Percentiles rank a stretch among this genome's conserved stretches.
phyloP scores from a whole-genome alignment of 2,113 vertebrate species.

The Hemiprocne comata region DNA sequence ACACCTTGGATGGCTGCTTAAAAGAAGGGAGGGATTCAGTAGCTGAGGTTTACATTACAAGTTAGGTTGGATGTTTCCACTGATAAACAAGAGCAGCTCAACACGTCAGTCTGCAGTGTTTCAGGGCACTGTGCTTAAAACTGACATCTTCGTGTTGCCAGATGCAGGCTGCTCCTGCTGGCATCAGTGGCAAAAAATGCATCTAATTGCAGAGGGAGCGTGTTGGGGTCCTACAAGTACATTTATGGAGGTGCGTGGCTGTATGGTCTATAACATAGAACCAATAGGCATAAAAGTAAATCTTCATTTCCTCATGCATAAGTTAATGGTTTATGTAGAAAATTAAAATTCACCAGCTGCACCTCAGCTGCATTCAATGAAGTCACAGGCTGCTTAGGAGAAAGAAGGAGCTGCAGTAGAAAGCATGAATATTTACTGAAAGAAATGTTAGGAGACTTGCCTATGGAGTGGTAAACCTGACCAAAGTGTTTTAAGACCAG shows the following conservation, averaged over 20 bases:
- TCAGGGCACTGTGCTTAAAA: background rate
- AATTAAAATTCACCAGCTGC: background rate
- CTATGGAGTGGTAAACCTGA: background rate
- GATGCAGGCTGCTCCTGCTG: background rate
- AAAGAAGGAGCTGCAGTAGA: background rate
- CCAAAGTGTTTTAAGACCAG: background rate
- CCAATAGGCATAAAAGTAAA: background rate
- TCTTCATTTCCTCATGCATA: background rate
- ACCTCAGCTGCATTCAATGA: background rate
- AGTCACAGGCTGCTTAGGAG: background rate
- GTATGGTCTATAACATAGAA: background rate
- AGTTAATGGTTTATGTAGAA: background rate
- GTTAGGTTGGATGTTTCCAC: background rate
- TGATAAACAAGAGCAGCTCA: background rate
- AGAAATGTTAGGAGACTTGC: background rate
- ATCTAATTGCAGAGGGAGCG: background rate
- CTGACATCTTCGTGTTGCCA: background rate
- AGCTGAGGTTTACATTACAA: slow-evolving; percentile 24
- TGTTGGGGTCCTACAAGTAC: background rate
- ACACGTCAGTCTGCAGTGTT: background rate
- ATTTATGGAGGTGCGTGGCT: background rate
- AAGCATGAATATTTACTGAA: background rate
- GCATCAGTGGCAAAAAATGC: background rate
- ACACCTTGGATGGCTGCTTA: slow-evolving; percentile 3
- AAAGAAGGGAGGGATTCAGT: slow-evolving; percentile 23